These are phyloP conservation scores for Arion vulgaris DNA, from an alignment of 1,140 invertebrate genomes.

Conservation along the genomic window DNA sequence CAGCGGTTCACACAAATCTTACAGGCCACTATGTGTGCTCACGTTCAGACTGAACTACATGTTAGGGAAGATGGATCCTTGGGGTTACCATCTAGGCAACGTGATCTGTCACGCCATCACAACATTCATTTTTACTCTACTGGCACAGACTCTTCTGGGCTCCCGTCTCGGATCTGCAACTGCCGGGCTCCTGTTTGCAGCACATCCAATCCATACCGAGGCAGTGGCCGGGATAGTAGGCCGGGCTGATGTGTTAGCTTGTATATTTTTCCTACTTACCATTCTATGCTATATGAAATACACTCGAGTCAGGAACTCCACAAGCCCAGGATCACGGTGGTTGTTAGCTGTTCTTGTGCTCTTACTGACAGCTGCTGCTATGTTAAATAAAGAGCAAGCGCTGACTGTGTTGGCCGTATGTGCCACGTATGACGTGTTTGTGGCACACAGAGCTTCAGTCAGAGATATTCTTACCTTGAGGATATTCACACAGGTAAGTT, in stretches of 20 bases:
- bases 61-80: constrained; percentile 71
- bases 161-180: constrained; percentile 76
- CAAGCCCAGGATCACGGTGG: constrained; percentile 43
- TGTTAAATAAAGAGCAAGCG: constrained; percentile 83
- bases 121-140: constrained; percentile 68
- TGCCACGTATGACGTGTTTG: constrained; percentile 82
- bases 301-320: constrained; percentile 50
- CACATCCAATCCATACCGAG: constrained; percentile 79
- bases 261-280: constrained; percentile 85
- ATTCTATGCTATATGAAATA: constrained; percentile 79
- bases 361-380: constrained; percentile 59
- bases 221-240: constrained; percentile 82
- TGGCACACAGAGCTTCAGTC: constrained; percentile 67
- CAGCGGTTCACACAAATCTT: constrained; percentile 90
- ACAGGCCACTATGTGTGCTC: constrained; percentile 92
- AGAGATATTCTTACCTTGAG: constrained; percentile 54
- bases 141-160: constrained; percentile 52
- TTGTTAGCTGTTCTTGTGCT: constrained; percentile 48
- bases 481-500: constrained; percentile 32
- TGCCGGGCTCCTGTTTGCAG: constrained; percentile 73
- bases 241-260: constrained; percentile 86
- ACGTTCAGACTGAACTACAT: constrained; percentile 89
- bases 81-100: constrained; percentile 75
- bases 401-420: constrained; percentile 91
- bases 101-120: constrained; percentile 71